Conservation (phyloP, 2,797 vertebrate species). For the Lutjanus argentimaculatus region DNA sequence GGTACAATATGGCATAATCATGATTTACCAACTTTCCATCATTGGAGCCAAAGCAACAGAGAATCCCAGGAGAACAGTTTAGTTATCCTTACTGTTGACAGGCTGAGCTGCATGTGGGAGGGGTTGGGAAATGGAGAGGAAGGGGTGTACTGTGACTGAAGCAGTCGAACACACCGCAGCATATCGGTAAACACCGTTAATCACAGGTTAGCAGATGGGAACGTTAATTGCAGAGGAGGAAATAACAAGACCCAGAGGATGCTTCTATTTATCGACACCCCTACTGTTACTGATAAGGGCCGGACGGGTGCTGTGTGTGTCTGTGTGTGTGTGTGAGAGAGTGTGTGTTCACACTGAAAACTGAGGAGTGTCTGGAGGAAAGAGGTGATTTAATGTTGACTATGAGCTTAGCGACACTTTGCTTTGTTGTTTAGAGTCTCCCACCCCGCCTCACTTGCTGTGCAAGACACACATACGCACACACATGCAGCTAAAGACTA, state of each 20-base stretch:
- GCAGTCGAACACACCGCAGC: conserved; percentile 77
- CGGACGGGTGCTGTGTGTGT: conserved; percentile 38
- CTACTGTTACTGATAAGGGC: conserved; percentile 71
- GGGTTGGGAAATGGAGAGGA: conserved; percentile 43
- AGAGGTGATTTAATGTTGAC: conserved; percentile 50
- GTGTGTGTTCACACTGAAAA: conserved; percentile 34
- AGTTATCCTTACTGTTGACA: conserved; percentile 1
- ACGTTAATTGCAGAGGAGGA: conserved; percentile 94
- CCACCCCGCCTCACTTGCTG: not conserved
- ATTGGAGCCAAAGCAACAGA: not conserved
- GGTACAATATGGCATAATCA: not conserved
- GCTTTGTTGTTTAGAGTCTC: conserved; percentile 18
- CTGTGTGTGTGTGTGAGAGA: conserved; percentile 1
- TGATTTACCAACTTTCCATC: conserved; percentile 1
- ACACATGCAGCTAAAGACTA: not conserved
- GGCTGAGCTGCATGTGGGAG: conserved; percentile 16
- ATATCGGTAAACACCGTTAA: conserved; percentile 94
- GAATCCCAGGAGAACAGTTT: conserved; percentile 2
- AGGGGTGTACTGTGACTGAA: conserved; percentile 71
- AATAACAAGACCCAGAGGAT: conserved; percentile 92
- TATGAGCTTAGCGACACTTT: conserved; percentile 36
- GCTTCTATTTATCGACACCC: conserved; percentile 91
- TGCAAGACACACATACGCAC: conserved; percentile 1
- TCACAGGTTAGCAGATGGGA: conserved; percentile 95
- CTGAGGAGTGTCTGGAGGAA: conserved; percentile 52